These are phyloP conservation scores for Gouania willdenowi DNA, from an alignment of 2,797 vertebrate species.

Conservation along the genomic window DNA sequence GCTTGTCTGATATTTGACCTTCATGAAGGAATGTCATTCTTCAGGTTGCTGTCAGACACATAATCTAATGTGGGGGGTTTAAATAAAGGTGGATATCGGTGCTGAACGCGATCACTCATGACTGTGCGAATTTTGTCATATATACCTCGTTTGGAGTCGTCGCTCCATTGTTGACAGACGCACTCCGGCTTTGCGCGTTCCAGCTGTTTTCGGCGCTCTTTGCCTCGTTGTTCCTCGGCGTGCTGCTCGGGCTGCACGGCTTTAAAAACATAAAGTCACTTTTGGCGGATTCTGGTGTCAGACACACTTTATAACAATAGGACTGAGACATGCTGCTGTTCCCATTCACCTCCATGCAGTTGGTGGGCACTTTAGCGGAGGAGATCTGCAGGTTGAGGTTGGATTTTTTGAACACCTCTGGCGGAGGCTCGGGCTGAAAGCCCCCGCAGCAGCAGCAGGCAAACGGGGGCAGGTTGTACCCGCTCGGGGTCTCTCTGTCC, in stretches of 20 bases:
- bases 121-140: too few species aligned
- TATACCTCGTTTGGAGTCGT: constrained; percentile 83
- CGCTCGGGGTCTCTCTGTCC: constrained; percentile 70
- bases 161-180: constrained; percentile 72
- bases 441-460: constrained; percentile 79
- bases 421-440: constrained; percentile 71
- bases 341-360: constrained; percentile 77
- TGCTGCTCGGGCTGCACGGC: constrained; percentile 79
- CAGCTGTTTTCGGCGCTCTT: constrained; percentile 75
- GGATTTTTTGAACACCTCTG: constrained; percentile 82
- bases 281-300: constrained; percentile 87
- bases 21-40: constrained; percentile 45
- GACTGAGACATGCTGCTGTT: constrained; percentile 77
- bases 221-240: constrained; percentile 81
- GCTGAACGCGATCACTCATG: too few species aligned
- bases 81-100: too few species aligned
- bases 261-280: constrained; percentile 95
- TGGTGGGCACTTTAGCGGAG: constrained; percentile 75
- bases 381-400: constrained; percentile 81
- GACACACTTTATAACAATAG: constrained; percentile 90
- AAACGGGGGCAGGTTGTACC: constrained; percentile 70
- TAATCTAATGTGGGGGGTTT: too few species aligned
- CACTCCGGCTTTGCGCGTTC: constrained; percentile 67
- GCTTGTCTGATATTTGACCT: constrained; percentile 58
- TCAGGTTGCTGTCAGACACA: constrained; percentile 5